Evolutionary conservation across 2,797 vertebrate species (phyloP).

Genomic region (Acrossocheilus fasciatus): DNA sequence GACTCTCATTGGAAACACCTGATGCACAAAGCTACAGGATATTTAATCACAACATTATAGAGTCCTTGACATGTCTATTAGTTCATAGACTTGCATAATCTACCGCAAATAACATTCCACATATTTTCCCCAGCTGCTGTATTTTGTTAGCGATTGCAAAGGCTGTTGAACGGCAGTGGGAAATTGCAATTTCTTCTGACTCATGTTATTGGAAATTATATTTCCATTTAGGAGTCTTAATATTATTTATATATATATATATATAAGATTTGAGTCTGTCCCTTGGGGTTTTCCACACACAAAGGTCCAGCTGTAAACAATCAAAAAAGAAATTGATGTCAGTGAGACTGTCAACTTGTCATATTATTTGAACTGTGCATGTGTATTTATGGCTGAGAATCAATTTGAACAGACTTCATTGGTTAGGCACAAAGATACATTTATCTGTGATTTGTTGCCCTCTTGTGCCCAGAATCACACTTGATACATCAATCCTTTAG

Average conservation of each 20-base stretch:
- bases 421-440: not conserved
- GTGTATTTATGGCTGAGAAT: conserved; percentile 3
- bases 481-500: not conserved
- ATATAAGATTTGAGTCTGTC: conserved; percentile 7
- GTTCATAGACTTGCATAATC: conserved; percentile 27
- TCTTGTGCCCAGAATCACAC: conserved; percentile 18
- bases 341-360: conserved; percentile 18
- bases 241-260: not conserved
- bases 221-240: conserved; percentile 9
- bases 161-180: not conserved
- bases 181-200: conserved; percentile 6
- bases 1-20: conserved; percentile 40
- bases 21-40: conserved; percentile 36
- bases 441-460: conserved; percentile 33
- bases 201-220: conserved; percentile 26
- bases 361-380: not conserved
- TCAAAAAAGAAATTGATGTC: not conserved
- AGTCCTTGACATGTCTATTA: conserved; percentile 19
- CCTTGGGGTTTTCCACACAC: not conserved
- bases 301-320: conserved; percentile 21
- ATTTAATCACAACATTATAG: conserved; percentile 62
- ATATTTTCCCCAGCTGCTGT: conserved; percentile 25
- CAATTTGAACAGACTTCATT: conserved; percentile 7
- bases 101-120: conserved; percentile 12
- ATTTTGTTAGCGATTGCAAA: conserved; percentile 26